Base-by-base conservation (phyloP, 2,888 invertebrate genomes). In the Zaprionus bogoriensis region DNA sequence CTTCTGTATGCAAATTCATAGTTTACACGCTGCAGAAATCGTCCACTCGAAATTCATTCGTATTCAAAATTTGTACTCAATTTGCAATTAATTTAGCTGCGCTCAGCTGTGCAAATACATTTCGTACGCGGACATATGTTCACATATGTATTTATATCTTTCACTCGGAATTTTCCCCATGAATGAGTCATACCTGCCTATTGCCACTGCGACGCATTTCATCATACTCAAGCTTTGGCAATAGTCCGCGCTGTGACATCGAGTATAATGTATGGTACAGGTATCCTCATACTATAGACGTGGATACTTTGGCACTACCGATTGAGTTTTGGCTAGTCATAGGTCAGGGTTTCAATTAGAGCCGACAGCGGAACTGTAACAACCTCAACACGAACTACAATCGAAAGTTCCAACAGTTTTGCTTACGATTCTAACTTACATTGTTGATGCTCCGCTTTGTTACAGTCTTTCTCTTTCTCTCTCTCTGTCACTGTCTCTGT, bases 301-400 rank as follows among this genome's bases (percentile, higher is more conserved):
- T 10, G 44, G 7, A 30, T 39, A 47, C 50, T 48, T 44, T 47
- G 45, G n/a, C 45, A 42, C 12, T 17, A 10, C 39, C 55, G 44
- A 12, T 54, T 63, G 52, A 46, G 44, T 55, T 65, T 45, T 59
- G 54, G 20, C 62, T 82, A 82, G 83, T 25, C 78, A 63, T 81
- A 84, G 78, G 78, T 78, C 78, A 78, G 74, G 74, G 60, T 61
- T 84, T 81, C 85, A 70, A 81, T 84, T 78, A 77, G 81, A 62
- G 32, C 14, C 9, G 32, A 53, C 27, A 61, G 55, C 27, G 46
- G 19, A 38, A 19, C 4, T 27, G 9, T 5, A 3, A 3, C 0
- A 27, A 10, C 27, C 9, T 1, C 27, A 63, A 51, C 25, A 60
- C n/a, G n/a, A n/a, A n/a, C n/a, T n/a, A 54, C 36, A 51, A 59